A percentile compares a stretch with the other conserved stretches of the same genome.
phyloP scores from a whole-genome alignment of 2,113 vertebrate species.

The Perca flavescens region DNA sequence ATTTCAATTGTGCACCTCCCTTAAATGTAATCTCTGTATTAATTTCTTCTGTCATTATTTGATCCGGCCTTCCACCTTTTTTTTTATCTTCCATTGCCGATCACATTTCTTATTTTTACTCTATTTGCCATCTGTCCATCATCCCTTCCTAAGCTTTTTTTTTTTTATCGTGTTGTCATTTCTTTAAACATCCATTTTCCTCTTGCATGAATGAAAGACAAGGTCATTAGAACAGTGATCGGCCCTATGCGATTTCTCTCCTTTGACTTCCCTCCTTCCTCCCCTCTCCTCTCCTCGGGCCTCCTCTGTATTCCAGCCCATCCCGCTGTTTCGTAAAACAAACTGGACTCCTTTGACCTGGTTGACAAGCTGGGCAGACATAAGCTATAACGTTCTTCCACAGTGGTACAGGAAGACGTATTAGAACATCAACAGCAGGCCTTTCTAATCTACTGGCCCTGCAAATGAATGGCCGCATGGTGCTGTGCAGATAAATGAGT shows the following conservation, averaged over 20 bases:
- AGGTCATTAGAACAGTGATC: slow-evolving; percentile 13
- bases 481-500: slow-evolving; percentile 20
- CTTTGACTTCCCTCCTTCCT: neutral
- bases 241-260: neutral
- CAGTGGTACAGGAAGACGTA: neutral
- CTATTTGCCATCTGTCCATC: neutral
- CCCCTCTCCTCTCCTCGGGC: neutral
- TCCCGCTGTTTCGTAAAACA: slow-evolving; percentile 38
- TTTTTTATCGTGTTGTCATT: neutral
- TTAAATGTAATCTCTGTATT: neutral
- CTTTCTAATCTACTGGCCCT: slow-evolving; percentile 33
- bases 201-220: slow-evolving; percentile 6
- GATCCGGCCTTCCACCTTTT: neutral
- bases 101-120: neutral
- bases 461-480: slow-evolving; percentile 40
- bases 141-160: neutral
- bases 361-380: slow-evolving; percentile 14
- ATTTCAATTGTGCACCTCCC: neutral
- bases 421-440: neutral
- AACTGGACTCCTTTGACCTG: slow-evolving; percentile 42
- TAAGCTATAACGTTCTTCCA: neutral
- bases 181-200: slow-evolving; percentile 2
- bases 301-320: slow-evolving; percentile 16
- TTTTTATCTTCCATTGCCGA: neutral
- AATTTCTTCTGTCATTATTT: too few relatives aligned